Evolutionary conservation across 92 coral and sea anemone species (phyloP), one percentile per base, ranked within the genome.

Genomic region (Parazoanthus swiftii): DNA sequence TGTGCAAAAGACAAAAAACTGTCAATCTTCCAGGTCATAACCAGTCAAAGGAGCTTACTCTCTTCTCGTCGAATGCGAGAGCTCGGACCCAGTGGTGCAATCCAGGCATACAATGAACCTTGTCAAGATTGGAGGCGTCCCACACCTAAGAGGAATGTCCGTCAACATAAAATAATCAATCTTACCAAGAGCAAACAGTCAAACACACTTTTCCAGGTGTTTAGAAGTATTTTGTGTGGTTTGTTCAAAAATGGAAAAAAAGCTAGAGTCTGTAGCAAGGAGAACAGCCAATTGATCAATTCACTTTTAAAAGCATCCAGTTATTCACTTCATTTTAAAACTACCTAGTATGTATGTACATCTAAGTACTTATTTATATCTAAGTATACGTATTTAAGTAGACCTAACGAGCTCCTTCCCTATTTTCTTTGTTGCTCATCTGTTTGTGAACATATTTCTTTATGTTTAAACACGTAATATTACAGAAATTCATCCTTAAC

Each of bases 1-100:
- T 58, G 66, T 58, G 16, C 21, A 58, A 7, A 4, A 63, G 25
- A 63, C 66, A 58, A 2, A 6, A 58, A 58, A 58, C 15, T 13
- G 21, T 58, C 66, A 58, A 21, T 58, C 66, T 1, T 58, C 42
- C 42, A 4, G 20, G 70, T 23, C 26, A 4, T 23, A 63, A 26
- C 14, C n/a, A 54, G 29, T 73, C 29, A 7, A 65, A 3, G 43
- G 20, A 56, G 77, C 96, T 88, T 86, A 97, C 99, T 71, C 98
- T 90, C 77, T 93, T 92, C n/a, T 93, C 95, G 44, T 97, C 98
- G 29, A 97, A 88, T 10, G 98, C 94, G 82, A 97, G 82, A 54
- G 99, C 99, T 74, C 99, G 87, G 76, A 97, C 98, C 99, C 99
- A 97, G 91, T 97, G 97, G 74, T 97, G 94, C 66, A 97, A 88